Evolutionary conservation across 2,797 vertebrate species (phyloP).

Genomic region (Lepus townsendii): DNA sequence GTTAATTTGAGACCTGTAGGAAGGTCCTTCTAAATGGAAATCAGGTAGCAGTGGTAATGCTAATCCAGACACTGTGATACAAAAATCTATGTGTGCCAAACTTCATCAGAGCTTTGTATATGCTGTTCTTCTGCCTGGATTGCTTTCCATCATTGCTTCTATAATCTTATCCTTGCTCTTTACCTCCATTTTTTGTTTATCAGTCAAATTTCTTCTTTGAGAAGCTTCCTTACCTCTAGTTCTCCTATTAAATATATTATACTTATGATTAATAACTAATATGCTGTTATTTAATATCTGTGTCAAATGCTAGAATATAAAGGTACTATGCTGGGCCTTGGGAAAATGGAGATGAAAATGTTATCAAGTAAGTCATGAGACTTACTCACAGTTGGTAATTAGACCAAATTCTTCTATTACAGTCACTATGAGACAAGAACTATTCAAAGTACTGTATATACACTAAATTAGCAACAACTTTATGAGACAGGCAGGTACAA

Average conservation of each 20-base stretch:
- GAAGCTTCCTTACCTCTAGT: neutral
- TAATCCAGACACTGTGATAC: neutral
- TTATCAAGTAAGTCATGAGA: neutral
- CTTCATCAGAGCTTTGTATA: neutral
- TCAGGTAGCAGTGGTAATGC: neutral
- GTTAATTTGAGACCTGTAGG: neutral
- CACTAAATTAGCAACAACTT: neutral
- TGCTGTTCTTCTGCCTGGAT: neutral
- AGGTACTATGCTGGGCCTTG: neutral
- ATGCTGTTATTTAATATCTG: neutral
- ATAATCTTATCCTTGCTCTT: neutral
- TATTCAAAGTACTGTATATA: neutral
- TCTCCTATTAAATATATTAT: neutral
- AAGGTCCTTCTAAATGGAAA: neutral
- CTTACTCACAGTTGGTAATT: neutral
- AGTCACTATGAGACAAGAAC: neutral
- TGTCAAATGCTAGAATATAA: constrained; percentile 2
- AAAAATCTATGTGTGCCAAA: neutral
- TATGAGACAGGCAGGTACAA: neutral
- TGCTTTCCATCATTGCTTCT: neutral
- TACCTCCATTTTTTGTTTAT: neutral
- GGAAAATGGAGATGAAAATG: neutral
- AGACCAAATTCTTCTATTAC: neutral
- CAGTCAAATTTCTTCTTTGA: neutral
- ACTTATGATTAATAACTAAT: neutral